Conservation (phyloP, 2,113 vertebrate genomes). For the Cichladusa arquata region DNA sequence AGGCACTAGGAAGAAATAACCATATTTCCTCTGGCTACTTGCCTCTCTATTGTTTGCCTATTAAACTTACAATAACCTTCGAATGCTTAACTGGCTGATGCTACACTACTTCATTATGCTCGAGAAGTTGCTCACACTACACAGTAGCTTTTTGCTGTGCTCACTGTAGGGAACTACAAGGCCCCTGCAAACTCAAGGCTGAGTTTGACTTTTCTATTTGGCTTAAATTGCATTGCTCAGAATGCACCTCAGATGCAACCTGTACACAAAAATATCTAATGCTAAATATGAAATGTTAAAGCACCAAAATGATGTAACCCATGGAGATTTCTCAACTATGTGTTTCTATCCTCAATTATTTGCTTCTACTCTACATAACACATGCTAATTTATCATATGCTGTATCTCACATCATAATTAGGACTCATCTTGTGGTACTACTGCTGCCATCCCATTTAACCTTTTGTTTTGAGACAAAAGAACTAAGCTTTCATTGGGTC, state of each 20-base stretch:
- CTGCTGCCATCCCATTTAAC: not conserved
- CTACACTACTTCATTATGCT: not conserved
- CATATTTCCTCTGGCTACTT: not conserved
- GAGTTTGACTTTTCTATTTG: not conserved
- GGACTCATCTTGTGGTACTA: not conserved
- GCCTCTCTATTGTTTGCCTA: not conserved
- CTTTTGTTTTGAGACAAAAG: constrained; percentile 23
- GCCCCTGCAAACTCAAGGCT: not conserved
- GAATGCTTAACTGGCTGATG: not conserved
- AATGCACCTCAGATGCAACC: not conserved
- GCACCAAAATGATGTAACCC: not conserved
- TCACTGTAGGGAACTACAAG: not conserved
- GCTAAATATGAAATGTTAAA: not conserved
- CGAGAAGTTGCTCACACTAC: not conserved
- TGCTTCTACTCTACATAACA: not conserved
- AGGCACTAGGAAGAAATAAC: not conserved
- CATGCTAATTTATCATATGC: not conserved
- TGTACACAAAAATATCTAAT: not conserved
- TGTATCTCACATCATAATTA: not conserved
- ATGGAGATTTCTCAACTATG: not conserved
- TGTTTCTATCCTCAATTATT: not conserved
- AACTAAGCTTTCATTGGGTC: not conserved
- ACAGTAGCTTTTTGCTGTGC: not conserved
- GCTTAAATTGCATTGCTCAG: not conserved
- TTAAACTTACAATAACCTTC: not conserved